Conservation (phyloP, 1,140 invertebrate species). For the Lepidostoma basale region DNA sequence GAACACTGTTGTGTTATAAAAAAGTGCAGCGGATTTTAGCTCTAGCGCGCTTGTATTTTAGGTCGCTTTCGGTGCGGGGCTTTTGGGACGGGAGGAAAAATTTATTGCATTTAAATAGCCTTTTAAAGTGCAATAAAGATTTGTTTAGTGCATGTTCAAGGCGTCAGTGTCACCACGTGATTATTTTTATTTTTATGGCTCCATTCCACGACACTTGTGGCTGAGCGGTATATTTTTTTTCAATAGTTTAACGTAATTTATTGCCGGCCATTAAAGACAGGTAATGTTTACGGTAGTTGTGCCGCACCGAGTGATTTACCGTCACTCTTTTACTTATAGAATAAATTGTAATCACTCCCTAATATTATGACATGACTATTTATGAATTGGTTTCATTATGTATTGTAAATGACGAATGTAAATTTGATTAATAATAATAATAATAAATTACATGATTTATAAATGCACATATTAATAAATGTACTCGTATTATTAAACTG, state of each 20-base stretch:
- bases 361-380: too few species aligned
- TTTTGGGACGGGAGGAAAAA: constrained; percentile 33
- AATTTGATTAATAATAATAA: too few species aligned
- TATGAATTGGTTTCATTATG: too few species aligned
- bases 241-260: constrained; percentile 4
- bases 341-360: too few species aligned
- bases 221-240: background rate
- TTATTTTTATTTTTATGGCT: constrained; percentile 44
- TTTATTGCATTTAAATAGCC: constrained; percentile 62
- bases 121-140: constrained; percentile 63
- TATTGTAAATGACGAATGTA: too few species aligned
- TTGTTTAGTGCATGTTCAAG: constrained; percentile 52
- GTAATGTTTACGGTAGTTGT: background rate
- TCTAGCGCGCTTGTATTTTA: constrained; percentile 32
- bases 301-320: background rate
- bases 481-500: too few species aligned
- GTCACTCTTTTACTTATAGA: background rate
- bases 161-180: constrained; percentile 34
- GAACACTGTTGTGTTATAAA: constrained; percentile 34
- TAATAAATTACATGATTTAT: too few species aligned
- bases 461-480: too few species aligned
- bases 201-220: constrained; percentile 10
- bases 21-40: constrained; percentile 48
- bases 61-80: background rate
- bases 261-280: background rate